These are phyloP conservation scores for Syngnathus rostellatus DNA, from an alignment of 2,797 vertebrate genomes.

Conservation along the genomic window DNA sequence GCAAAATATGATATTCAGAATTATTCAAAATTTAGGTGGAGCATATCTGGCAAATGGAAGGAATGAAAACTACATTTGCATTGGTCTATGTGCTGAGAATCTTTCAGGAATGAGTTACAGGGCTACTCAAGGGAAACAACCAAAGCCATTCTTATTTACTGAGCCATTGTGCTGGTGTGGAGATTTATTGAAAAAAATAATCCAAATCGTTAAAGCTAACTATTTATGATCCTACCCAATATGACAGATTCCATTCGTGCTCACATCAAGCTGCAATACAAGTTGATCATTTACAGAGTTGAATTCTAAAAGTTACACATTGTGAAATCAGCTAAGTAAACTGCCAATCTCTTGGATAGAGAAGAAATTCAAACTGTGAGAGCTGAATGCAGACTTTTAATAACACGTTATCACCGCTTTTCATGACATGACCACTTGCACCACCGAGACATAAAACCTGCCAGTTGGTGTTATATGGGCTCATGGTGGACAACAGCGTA, in stretches of 20 bases:
- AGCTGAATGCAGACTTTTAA: neutral
- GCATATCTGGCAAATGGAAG: neutral
- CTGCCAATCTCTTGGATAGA: neutral
- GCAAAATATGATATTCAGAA: neutral
- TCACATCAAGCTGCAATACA: neutral
- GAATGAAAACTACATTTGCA: neutral
- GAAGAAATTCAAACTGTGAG: neutral
- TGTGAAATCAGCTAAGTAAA: neutral
- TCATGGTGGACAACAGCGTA: neutral
- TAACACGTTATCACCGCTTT: neutral
- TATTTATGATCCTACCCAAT: conserved; percentile 12
- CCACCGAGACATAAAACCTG: neutral
- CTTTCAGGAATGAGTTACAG: neutral
- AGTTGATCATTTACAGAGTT: neutral
- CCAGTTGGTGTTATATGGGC: neutral
- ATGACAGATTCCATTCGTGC: conserved; percentile 4
- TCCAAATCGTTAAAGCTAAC: neutral
- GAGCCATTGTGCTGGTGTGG: neutral
- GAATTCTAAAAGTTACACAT: neutral
- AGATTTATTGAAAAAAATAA: neutral
- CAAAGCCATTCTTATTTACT: neutral
- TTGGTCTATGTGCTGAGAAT: neutral
- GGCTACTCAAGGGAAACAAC: neutral
- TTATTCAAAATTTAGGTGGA: neutral
- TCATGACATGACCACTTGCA: neutral